Conservation (phyloP, 2,888 invertebrate genomes). For the Notodonta dromedarius region DNA sequence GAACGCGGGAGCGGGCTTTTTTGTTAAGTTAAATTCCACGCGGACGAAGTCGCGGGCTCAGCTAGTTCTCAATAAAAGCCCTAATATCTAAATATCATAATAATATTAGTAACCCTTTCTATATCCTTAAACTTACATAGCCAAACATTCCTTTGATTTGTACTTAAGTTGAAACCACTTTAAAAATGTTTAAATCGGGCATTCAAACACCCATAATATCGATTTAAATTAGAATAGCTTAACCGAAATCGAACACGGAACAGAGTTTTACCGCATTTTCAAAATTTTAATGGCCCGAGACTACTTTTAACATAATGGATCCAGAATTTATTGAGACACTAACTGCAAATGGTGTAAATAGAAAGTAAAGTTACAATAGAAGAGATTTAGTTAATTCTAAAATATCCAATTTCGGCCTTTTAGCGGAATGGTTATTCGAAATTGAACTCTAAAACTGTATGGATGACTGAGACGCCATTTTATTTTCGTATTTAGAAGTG, state of each 20-base stretch:
- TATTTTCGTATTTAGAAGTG: constrained; percentile 39
- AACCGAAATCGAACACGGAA: constrained; percentile 19
- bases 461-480: constrained; percentile 26
- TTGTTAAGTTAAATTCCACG: too few relatives aligned
- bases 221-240: constrained; percentile 38
- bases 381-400: constrained; percentile 28
- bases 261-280: constrained; percentile 20
- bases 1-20: too few relatives aligned
- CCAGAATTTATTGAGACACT: constrained; percentile 29
- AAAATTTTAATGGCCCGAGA: constrained; percentile 17
- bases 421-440: constrained; percentile 20
- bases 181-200: constrained; percentile 17
- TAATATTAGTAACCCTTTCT: not conserved
- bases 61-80: too few relatives aligned
- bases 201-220: constrained; percentile 29
- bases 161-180: not conserved
- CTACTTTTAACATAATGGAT: constrained; percentile 16
- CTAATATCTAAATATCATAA: too few relatives aligned
- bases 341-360: constrained; percentile 22
- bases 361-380: constrained; percentile 22
- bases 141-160: constrained; percentile 4
- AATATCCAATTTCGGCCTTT: constrained; percentile 16
- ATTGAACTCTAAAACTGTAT: constrained; percentile 33
- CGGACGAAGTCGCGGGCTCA: too few relatives aligned
- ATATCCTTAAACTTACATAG: not conserved